Conservation (phyloP, 2,888 invertebrate species). For the Napeogenes sylphis region DNA sequence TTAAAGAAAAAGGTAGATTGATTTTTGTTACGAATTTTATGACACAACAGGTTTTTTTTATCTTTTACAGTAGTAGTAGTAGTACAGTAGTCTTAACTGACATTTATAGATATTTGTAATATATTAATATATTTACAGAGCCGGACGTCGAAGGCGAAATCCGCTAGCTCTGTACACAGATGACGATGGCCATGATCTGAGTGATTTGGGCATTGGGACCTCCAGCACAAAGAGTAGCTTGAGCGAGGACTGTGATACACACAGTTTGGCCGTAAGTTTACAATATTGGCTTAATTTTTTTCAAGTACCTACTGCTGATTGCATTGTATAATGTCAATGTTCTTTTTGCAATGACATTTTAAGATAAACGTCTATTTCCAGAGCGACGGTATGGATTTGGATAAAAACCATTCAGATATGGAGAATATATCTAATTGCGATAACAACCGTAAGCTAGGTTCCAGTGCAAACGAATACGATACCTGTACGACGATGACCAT, state of each 20-base stretch:
- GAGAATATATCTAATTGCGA: constrained; percentile 71
- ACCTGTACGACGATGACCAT: constrained; percentile 82
- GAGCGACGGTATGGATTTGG: constrained; percentile 80
- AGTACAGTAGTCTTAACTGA: too few species aligned
- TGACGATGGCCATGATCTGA: constrained; percentile 89
- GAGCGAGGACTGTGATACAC: constrained; percentile 81
- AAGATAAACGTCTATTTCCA: constrained; percentile 47
- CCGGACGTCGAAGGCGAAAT: constrained; percentile 72
- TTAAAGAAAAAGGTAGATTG: too few species aligned
- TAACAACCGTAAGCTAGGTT: constrained; percentile 68
- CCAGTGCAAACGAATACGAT: constrained; percentile 80
- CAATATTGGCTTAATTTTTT: not conserved
- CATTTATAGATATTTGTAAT: not conserved
- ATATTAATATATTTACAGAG: constrained; percentile 48
- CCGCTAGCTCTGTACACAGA: constrained; percentile 85
- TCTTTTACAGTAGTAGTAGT: too few species aligned
- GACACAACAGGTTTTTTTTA: too few species aligned
- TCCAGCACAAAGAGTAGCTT: constrained; percentile 82
- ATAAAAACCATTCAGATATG: constrained; percentile 74
- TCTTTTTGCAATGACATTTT: constrained; percentile 2
- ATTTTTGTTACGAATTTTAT: too few species aligned
- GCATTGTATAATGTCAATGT: not conserved
- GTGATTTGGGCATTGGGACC: constrained; percentile 87
- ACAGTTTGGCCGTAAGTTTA: constrained; percentile 79
- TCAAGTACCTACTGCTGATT: too few species aligned